phyloP scores from a whole-genome alignment of 2,797 vertebrate species.

The Sebastes variabilis region DNA sequence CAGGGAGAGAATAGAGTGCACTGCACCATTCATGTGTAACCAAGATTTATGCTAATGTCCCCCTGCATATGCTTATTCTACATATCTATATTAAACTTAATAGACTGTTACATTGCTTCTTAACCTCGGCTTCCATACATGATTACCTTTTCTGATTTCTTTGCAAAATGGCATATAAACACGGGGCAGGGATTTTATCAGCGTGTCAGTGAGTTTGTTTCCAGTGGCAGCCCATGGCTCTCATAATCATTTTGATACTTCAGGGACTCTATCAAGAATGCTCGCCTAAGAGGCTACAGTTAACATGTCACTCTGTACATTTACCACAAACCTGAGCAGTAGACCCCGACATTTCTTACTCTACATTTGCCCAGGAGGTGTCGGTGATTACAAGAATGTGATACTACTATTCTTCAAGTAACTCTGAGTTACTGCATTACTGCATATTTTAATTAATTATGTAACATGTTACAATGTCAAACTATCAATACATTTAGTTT shows the following conservation, averaged over 20 bases:
- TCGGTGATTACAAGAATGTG: constrained; percentile 9
- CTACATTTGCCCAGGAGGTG: constrained; percentile 18
- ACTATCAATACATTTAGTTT: not conserved
- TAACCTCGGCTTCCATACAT: constrained; percentile 99
- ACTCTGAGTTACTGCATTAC: not conserved
- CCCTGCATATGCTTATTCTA: constrained; percentile 99
- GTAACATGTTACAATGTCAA: not conserved
- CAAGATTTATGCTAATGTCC: constrained; percentile 99
- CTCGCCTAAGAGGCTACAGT: constrained; percentile 71
- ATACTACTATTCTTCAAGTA: not conserved
- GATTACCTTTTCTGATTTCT: constrained; percentile 99
- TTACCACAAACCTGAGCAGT: constrained; percentile 55
- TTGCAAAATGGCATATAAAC: constrained; percentile 96
- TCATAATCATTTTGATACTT: constrained; percentile 83
- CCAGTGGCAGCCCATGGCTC: constrained; percentile 84
- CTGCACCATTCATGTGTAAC: constrained; percentile 90
- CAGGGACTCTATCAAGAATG: constrained; percentile 79
- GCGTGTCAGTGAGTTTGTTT: constrained; percentile 94
- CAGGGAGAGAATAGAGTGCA: constrained; percentile 75
- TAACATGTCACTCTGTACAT: constrained; percentile 68
- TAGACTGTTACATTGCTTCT: constrained; percentile 99
- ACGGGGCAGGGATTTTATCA: constrained; percentile 94
- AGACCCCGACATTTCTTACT: constrained; percentile 35
- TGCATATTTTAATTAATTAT: not conserved
- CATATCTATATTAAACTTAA: constrained; percentile 99